These are phyloP conservation scores for Stomorhina lunata DNA, from an alignment of 2,888 invertebrate species.

Conservation along the genomic window DNA sequence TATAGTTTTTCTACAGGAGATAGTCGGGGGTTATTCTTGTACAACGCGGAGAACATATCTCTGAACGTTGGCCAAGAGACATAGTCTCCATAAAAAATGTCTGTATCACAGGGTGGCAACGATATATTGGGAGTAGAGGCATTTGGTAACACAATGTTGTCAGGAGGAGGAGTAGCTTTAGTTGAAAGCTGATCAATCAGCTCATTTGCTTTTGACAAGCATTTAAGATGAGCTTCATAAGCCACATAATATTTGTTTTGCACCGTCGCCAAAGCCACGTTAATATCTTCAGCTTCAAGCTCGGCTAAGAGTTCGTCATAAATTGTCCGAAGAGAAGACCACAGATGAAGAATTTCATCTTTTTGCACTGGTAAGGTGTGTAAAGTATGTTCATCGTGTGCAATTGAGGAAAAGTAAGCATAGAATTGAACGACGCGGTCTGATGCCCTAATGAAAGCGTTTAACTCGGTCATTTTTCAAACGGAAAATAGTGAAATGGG, in stretches of 20 bases:
- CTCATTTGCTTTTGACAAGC: not conserved
- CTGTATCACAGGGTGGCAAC: not conserved
- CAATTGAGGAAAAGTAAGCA: not conserved
- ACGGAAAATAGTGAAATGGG: too few species aligned
- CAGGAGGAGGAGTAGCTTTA: not conserved
- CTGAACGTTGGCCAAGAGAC: not conserved
- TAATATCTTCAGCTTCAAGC: not conserved
- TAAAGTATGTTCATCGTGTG: not conserved
- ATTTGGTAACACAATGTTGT: too few species aligned
- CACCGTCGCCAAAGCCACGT: not conserved
- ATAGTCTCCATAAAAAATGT: not conserved
- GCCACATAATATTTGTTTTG: not conserved
- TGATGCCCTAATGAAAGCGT: not conserved
- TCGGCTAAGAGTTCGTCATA: not conserved
- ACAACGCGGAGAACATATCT: too few species aligned
- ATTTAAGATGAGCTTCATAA: not conserved
- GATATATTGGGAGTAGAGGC: not conserved
- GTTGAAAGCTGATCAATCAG: not conserved
- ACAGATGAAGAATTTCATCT: too few species aligned
- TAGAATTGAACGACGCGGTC: not conserved
- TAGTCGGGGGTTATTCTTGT: too few species aligned
- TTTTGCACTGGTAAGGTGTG: not conserved
- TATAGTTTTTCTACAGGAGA: too few species aligned
- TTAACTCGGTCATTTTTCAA: not conserved
- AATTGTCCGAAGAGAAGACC: not conserved